phyloP scores from a whole-genome alignment of 2,113 vertebrate genomes.

The Myanophis thanlyinensis region DNA sequence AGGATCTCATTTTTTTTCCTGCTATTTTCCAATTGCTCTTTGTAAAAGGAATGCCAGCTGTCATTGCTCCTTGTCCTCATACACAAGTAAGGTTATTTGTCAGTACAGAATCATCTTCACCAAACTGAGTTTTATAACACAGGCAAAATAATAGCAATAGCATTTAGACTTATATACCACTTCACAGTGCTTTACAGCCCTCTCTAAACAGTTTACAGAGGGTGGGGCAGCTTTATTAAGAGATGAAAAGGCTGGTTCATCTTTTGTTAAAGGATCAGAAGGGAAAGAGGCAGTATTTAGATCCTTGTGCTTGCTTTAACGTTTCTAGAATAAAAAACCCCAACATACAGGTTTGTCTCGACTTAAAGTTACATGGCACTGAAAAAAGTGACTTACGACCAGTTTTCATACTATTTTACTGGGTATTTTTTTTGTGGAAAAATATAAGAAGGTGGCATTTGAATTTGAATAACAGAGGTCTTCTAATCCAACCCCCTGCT shows the following conservation, averaged over 20 bases:
- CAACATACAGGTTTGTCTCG: not conserved
- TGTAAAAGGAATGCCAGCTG: not conserved
- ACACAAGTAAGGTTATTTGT: not conserved
- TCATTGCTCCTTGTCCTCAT: not conserved
- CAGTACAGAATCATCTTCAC: not conserved
- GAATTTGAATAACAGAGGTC: no score
- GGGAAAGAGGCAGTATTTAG: not conserved
- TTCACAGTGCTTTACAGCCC: no score
- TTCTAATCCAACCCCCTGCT: no score
- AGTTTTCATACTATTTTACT: no score
- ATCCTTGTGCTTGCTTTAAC: no score
- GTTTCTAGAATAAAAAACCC: no score
- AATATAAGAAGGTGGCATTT: no score
- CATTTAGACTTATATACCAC: no score
- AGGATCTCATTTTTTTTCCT: not conserved
- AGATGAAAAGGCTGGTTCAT: not conserved
- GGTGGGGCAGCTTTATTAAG: not conserved
- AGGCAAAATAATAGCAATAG: not conserved
- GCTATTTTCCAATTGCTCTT: not conserved
- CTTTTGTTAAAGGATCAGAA: not conserved
- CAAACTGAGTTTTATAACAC: not conserved
- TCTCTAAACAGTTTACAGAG: no score
- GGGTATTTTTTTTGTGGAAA: no score
- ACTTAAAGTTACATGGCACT: not conserved
- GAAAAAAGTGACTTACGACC: no score